phyloP scores from a whole-genome alignment of 1,140 invertebrate genomes.

The Pogonus chalceus region DNA sequence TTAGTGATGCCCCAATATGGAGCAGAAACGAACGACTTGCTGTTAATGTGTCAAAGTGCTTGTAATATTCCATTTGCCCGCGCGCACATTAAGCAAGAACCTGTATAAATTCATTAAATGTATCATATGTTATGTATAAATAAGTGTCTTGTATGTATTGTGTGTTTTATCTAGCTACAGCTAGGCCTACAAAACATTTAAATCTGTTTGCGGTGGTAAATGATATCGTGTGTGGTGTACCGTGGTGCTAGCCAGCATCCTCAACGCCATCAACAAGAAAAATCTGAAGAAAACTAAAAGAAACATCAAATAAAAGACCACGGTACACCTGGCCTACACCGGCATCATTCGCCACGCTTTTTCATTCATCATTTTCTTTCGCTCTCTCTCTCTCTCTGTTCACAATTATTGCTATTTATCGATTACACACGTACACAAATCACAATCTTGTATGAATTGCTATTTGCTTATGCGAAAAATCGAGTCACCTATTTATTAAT shows the following conservation, averaged over 20 bases:
- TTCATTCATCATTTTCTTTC: no score
- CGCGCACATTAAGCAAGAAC: background rate
- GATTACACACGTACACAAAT: no score
- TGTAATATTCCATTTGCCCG: slow-evolving; percentile 1
- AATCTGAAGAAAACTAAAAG: background rate
- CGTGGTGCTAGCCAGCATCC: background rate
- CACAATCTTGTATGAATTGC: background rate
- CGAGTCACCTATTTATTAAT: background rate
- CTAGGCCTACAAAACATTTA: background rate
- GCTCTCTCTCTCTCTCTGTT: background rate
- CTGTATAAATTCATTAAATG: slow-evolving; percentile 3
- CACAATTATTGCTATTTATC: background rate
- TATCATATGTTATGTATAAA: slow-evolving; percentile 6
- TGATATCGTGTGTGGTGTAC: background rate
- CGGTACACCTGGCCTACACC: background rate
- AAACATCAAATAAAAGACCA: background rate
- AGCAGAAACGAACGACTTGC: slow-evolving; percentile 6
- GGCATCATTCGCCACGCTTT: background rate
- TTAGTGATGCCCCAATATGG: background rate
- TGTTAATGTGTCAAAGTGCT: background rate
- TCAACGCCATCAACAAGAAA: background rate
- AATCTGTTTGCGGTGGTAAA: background rate
- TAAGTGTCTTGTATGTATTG: slow-evolving; percentile 1
- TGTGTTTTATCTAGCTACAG: background rate
- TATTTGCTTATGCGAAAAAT: background rate